Conservation (phyloP, 2,797 vertebrate genomes). For the Sebastes taczanowskii region DNA sequence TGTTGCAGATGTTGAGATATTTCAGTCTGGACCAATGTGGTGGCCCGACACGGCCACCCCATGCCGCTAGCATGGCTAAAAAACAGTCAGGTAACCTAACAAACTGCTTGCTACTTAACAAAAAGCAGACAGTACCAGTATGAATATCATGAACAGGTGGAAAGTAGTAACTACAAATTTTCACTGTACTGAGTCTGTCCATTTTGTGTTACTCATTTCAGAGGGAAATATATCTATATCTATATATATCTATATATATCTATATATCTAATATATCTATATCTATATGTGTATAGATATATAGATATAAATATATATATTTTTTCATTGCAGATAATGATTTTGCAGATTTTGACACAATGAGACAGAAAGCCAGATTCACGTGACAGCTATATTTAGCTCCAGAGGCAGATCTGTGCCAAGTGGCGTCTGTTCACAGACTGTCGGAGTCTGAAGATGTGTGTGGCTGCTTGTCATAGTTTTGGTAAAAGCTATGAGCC, state of each 20-base stretch:
- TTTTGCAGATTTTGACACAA: background rate
- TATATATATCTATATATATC: too few species aligned
- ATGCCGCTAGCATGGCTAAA: background rate
- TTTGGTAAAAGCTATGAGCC: background rate
- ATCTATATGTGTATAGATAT: too few species aligned
- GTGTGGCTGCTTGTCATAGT: background rate
- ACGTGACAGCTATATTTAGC: slow-evolving; percentile 51
- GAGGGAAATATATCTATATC: too few species aligned
- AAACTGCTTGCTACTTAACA: background rate
- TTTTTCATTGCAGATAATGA: too few species aligned
- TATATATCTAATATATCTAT: too few species aligned
- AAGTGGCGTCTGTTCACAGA: slow-evolving; percentile 21
- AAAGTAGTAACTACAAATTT: background rate
- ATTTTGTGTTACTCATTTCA: too few species aligned
- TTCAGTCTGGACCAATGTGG: too few species aligned
- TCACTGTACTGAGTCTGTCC: background rate
- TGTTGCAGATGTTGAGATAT: too few species aligned
- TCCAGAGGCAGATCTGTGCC: slow-evolving; percentile 34
- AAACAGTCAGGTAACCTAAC: too few species aligned
- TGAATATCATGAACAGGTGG: background rate
- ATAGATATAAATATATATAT: too few species aligned
- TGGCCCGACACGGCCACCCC: background rate
- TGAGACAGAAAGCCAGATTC: slow-evolving; percentile 6
- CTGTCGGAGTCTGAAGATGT: background rate
- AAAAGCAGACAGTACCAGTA: too few species aligned